phyloP scores from a whole-genome alignment of 2,888 invertebrate genomes.

The Thelaira solivaga region DNA sequence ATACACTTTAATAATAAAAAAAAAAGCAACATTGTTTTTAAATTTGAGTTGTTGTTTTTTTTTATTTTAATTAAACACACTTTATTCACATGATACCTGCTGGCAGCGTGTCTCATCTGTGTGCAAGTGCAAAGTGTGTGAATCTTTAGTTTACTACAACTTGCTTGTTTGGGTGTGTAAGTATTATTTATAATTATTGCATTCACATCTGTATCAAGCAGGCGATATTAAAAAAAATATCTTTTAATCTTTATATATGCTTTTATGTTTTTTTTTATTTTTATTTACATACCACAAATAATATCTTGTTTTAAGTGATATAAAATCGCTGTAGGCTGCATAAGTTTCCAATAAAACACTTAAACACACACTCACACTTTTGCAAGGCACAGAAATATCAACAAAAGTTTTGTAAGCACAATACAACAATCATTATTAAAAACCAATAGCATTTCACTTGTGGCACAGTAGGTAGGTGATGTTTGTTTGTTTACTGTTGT shows the following conservation, averaged over 20 bases:
- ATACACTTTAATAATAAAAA: background rate
- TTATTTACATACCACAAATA: conserved; percentile 24
- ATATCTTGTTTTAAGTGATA: conserved; percentile 49
- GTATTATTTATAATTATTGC: conserved; percentile 7
- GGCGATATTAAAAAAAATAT: conserved; percentile 26
- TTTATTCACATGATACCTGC: conserved; percentile 1
- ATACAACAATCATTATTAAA: conserved; percentile 15
- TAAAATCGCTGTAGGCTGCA: conserved; percentile 42
- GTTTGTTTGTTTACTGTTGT: too few species aligned
- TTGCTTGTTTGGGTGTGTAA: background rate
- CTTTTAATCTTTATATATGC: conserved; percentile 17
- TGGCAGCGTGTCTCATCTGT: background rate
- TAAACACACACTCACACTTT: background rate
- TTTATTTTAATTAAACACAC: conserved; percentile 14
- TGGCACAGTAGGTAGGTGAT: background rate
- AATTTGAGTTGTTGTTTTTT: background rate
- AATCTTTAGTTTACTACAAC: background rate
- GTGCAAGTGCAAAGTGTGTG: background rate
- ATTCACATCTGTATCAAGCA: conserved; percentile 22
- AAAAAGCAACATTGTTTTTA: background rate
- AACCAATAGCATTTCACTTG: background rate
- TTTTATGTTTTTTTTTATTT: background rate
- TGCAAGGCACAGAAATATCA: background rate
- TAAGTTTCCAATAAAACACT: conserved; percentile 26
- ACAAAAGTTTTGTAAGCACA: background rate